Base-by-base conservation (phyloP, 2,888 invertebrate species). In the Phytoseiulus persimilis region DNA sequence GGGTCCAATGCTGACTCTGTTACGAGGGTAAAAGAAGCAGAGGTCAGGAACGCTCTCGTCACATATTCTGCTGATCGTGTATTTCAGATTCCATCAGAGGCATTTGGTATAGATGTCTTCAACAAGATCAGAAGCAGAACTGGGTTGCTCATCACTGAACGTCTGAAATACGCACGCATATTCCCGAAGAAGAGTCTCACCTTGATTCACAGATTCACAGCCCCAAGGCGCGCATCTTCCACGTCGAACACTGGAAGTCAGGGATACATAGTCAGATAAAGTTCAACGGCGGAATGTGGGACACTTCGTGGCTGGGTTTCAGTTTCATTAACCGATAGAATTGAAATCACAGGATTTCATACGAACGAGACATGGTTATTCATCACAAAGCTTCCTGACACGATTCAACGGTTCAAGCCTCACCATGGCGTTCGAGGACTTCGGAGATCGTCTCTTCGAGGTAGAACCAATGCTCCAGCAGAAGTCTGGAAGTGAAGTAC, bases 81-180 rank as follows among this genome's bases (percentile, higher is more conserved):
- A 31, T 18, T 18, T 2, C 14, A 18, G 31, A 6, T n/a, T 33
- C 33, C 32, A 32, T 87, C 87, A 87, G 87, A 31, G 9, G 33
- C 39, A 11, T 87, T 65, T 87, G 87, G 87, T 87, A 33, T 87
- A 33, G 23, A 31, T 83, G 11, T 87, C 87, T 87, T 87, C 87
- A 87, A 87, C 87, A 31, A 87, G 87, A 33, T 87, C 87, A 87
- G 87, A 39, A 87, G 87, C 87, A 87, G 87, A 87, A 87, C 87
- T 87, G 87, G 33, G 32, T 87, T 65, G 45, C 1, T 87, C 87
- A 87, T 87, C 87, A 87, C 45, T 87, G n/a, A 87, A 84, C 2
- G 84, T 31, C 2, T 23, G 31, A 3, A 9, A 39, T 39, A 9
- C 5, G 39, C 39, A 6, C 9, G 39, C 3, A 9, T 39, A 6